Evolutionary conservation across 2,888 invertebrate species (phyloP), one percentile per base, ranked within the genome.

Genomic region (Himalopsyche kuldschensis): DNA sequence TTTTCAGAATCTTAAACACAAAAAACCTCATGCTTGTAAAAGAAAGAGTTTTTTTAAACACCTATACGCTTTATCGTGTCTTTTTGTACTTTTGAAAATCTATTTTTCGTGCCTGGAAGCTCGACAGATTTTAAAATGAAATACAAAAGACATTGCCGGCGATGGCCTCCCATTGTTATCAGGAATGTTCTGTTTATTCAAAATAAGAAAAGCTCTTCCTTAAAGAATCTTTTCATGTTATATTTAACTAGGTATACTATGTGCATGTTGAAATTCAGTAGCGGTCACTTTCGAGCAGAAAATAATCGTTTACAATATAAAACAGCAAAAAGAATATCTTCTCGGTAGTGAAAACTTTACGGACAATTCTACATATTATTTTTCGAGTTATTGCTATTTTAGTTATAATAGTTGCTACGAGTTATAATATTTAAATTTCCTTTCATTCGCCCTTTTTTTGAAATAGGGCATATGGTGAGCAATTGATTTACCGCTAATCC

Each of bases 111-210:
- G 69, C 15, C 30, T 69, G 15, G 69, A 69, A 69, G 69, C 69
- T 69, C 69, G 69, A 69, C 69, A 69, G 69, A 69, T 69, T 69
- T 69, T 69, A 69, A 69, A 69, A 69, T 69, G 69, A 69, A 69
- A 69, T 69, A 69, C 69, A 69, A 69, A 69, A 69, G 69, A 69
- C 69, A 69, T 27, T 27, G 69, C 11, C 3, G 69, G 11, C 15
- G 69, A 69, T 27, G 27, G 69, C 27, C 69, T 69, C 69, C 27
- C 69, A 69, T 69, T 69, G 69, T 69, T 69, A 69, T 69, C 69
- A 11, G 69, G 27, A 27, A 69, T 69, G 24, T 69, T 69, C 69
- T 69, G 27, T 69, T 69, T 69, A 69, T 69, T 69, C 69, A 69
- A 69, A 69, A 69, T 69, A 69, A 24, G 69, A 27, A 27, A 27